Conservation (phyloP, 2,797 vertebrate species). For the Gila robusta region DNA sequence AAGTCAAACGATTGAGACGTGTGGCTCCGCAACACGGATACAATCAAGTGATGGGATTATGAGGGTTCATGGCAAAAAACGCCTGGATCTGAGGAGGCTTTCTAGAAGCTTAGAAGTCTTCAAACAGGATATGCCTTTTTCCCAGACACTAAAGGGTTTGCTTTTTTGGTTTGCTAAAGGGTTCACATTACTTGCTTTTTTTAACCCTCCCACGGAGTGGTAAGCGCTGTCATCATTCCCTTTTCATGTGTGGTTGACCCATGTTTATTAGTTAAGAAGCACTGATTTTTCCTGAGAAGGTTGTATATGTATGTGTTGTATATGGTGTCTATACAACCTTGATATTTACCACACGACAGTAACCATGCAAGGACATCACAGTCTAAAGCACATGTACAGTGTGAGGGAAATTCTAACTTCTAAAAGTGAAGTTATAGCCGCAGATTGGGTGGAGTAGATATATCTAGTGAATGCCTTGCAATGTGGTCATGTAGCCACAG, state of each 20-base stretch:
- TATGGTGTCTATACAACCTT: neutral
- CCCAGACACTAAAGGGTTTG: constrained; percentile 46
- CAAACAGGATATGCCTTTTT: constrained; percentile 52
- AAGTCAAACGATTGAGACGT: neutral
- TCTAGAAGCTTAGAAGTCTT: constrained; percentile 21
- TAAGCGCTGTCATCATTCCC: constrained; percentile 29
- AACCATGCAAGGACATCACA: neutral
- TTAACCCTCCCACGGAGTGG: constrained; percentile 37
- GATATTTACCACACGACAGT: neutral
- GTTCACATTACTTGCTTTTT: constrained; percentile 43
- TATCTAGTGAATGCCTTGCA: constrained; percentile 19
- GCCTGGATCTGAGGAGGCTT: constrained; percentile 1
- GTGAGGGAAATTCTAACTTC: constrained; percentile 8
- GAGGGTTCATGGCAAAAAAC: neutral
- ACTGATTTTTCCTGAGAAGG: neutral
- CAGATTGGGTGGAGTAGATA: constrained; percentile 46
- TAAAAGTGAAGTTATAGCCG: neutral
- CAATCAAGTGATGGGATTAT: constrained; percentile 5
- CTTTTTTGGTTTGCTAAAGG: too few species aligned
- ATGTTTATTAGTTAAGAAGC: constrained; percentile 35
- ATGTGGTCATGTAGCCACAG: constrained; percentile 30
- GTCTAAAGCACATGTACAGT: neutral
- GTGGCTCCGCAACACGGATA: neutral
- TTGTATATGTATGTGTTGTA: neutral
- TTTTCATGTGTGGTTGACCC: constrained; percentile 31